Conservation (phyloP, 2,113 vertebrate species). For the Epinephelus cyanopodus region DNA sequence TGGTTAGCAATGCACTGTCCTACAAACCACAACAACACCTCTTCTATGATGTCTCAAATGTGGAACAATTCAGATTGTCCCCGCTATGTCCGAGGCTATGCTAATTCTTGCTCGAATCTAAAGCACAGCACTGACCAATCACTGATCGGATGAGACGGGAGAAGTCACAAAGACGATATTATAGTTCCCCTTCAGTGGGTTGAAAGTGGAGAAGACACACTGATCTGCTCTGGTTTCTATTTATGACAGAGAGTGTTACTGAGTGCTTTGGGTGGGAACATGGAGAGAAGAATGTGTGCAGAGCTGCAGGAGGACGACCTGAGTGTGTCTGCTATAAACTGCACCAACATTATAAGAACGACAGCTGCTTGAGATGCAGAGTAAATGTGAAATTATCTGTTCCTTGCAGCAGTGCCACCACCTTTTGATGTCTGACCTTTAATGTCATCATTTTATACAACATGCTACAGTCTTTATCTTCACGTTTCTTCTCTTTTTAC, state of each 20-base stretch:
- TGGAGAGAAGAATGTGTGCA: neutral
- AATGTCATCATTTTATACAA: neutral
- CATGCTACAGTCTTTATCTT: neutral
- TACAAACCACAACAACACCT: slow-evolving; percentile 52
- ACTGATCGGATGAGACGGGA: slow-evolving; percentile 19
- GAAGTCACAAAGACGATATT: slow-evolving; percentile 35
- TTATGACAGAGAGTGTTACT: neutral
- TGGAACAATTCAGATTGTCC: slow-evolving; percentile 67
- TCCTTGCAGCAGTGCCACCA: no score
- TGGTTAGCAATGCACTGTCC: slow-evolving; percentile 68
- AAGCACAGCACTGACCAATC: slow-evolving; percentile 12
- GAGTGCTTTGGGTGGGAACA: slow-evolving; percentile 2
- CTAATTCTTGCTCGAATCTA: slow-evolving; percentile 37
- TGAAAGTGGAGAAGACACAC: slow-evolving; percentile 16
- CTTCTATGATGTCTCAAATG: slow-evolving; percentile 58
- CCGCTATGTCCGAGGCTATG: slow-evolving; percentile 50
- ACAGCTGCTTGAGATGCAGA: neutral
- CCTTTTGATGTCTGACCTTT: neutral
- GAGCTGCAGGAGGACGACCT: neutral
- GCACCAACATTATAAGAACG: neutral
- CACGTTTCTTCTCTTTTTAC: neutral
- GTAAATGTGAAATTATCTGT: neutral
- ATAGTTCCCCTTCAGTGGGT: neutral
- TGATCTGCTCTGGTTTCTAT: slow-evolving; percentile 27
- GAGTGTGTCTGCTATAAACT: neutral